Conservation (phyloP, 2,797 vertebrate species). For the Tragelaphus oryx region DNA sequence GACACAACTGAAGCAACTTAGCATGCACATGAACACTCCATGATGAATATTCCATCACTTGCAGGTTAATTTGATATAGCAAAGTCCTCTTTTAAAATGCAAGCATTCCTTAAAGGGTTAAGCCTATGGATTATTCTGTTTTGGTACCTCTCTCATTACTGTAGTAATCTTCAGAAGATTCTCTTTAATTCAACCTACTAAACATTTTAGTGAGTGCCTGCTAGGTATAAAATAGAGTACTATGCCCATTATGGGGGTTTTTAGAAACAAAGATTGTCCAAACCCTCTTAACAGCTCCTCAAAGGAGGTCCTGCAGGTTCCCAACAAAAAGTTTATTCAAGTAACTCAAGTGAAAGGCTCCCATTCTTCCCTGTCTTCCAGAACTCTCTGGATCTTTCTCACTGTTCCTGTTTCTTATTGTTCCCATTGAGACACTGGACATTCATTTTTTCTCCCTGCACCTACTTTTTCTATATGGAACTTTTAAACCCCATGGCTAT, state of each 20-base stretch:
- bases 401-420: background rate
- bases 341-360: background rate
- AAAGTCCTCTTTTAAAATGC: conserved; percentile 24
- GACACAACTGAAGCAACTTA: background rate
- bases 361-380: background rate
- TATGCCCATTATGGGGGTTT: background rate
- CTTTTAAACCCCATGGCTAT: background rate
- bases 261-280: background rate
- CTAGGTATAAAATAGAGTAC: background rate
- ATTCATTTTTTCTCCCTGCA: background rate
- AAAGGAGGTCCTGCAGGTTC: background rate
- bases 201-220: background rate
- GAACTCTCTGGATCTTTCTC: background rate
- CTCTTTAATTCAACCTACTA: background rate
- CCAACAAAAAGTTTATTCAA: background rate
- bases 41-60: background rate
- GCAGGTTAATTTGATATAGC: conserved; percentile 8
- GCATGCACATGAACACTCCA: background rate
- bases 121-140: background rate
- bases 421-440: background rate
- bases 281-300: background rate
- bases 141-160: background rate
- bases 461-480: background rate
- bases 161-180: background rate
- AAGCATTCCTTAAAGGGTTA: background rate